A percentile compares a stretch with the other conserved stretches of the same genome.
Evolutionary conservation across 2,888 invertebrate species (phyloP).

Genomic region (Pseudococcus viburni): DNA sequence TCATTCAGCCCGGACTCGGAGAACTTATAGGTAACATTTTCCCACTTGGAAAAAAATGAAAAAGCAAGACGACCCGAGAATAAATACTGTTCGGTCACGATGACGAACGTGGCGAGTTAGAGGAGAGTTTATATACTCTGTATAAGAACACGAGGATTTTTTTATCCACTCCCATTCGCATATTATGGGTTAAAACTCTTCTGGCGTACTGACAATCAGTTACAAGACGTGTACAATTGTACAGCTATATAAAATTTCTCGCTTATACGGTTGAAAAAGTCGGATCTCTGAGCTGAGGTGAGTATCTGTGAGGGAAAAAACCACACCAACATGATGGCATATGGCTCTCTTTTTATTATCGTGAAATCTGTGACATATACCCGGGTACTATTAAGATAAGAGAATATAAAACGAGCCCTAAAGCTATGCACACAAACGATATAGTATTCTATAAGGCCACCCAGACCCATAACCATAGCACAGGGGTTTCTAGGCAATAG

Average conservation of each 20-base stretch:
- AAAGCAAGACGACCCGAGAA: background rate
- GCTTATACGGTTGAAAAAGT: background rate
- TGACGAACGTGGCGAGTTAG: background rate
- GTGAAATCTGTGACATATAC: constrained; percentile 61
- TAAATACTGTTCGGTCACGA: constrained; percentile 36
- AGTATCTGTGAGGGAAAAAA: background rate
- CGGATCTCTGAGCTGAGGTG: background rate
- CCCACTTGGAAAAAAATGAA: background rate
- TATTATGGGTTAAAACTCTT: background rate
- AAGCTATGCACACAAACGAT: constrained; percentile 51
- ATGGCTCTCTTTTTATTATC: constrained; percentile 42
- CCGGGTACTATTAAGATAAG: constrained; percentile 61
- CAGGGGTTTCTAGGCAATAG: background rate
- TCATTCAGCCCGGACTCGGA: background rate
- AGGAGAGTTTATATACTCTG: no score
- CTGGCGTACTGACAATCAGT: constrained; percentile 52
- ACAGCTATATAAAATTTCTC: constrained; percentile 52
- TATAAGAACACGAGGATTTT: background rate
- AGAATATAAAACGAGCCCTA: constrained; percentile 29
- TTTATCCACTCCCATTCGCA: background rate
- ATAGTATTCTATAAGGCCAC: constrained; percentile 5
- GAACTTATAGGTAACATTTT: background rate
- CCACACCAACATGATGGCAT: background rate
- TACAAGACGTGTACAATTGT: background rate
- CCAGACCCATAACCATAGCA: background rate